Evolutionary conservation across 2,797 vertebrate species (phyloP).

Genomic region (Enteromius thamalakanensis): DNA sequence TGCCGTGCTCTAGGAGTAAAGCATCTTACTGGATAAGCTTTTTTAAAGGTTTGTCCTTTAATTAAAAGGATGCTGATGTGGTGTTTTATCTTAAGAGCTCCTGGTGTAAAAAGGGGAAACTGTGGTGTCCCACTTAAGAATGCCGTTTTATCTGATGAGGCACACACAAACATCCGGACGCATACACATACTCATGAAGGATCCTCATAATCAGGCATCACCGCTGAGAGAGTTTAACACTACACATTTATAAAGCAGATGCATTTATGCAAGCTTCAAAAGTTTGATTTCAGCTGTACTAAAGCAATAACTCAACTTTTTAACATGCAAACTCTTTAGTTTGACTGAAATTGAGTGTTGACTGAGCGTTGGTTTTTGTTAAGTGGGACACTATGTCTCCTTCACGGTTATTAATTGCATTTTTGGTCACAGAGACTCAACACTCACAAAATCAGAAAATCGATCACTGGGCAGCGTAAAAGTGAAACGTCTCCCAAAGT

Average conservation of each 20-base stretch:
- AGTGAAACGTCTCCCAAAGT: slow-evolving; percentile 29
- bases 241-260: neutral
- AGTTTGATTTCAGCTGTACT: neutral
- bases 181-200: slow-evolving; percentile 21
- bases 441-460: slow-evolving; percentile 11
- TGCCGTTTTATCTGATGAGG: slow-evolving; percentile 74
- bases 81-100: slow-evolving; percentile 65
- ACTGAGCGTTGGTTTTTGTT: neutral
- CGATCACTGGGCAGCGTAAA: slow-evolving; percentile 11
- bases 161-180: slow-evolving; percentile 51
- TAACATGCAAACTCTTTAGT: neutral
- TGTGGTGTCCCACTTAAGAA: slow-evolving; percentile 66
- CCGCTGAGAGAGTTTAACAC: slow-evolving; percentile 50
- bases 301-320: neutral
- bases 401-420: neutral
- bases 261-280: neutral
- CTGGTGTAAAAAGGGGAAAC: slow-evolving; percentile 68
- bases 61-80: slow-evolving; percentile 63
- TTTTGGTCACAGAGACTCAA: neutral
- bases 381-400: slow-evolving; percentile 7
- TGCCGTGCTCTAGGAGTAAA: slow-evolving; percentile 47
- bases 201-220: slow-evolving; percentile 55
- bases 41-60: slow-evolving; percentile 50
- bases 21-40: slow-evolving; percentile 44
- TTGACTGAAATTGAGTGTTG: neutral